phyloP scores from a whole-genome alignment of 2,113 vertebrate species.

The Oncorhynchus kisutch region DNA sequence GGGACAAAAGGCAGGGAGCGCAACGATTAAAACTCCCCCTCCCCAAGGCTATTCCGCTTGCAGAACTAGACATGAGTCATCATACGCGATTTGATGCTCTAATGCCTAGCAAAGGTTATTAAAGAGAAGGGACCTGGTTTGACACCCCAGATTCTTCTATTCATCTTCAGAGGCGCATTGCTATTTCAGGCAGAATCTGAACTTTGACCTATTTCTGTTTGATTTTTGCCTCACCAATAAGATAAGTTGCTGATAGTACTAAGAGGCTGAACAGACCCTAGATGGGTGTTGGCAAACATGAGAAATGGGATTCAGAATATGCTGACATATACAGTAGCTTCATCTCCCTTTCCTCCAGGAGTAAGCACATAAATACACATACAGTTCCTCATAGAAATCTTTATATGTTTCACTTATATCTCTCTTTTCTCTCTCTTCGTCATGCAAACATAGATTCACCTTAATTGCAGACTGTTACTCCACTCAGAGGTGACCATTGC shows the following conservation, averaged over 20 bases:
- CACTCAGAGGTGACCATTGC: too few species aligned
- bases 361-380: too few species aligned
- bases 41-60: neutral
- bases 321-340: too few species aligned
- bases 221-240: neutral
- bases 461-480: too few species aligned
- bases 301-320: too few species aligned
- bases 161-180: neutral
- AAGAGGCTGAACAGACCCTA: neutral
- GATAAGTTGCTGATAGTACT: too few species aligned
- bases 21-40: neutral
- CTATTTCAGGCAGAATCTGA: neutral
- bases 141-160: neutral
- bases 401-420: too few species aligned
- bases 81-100: conserved; percentile 4
- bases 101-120: conserved; percentile 25
- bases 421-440: too few species aligned
- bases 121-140: neutral
- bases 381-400: too few species aligned
- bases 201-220: neutral
- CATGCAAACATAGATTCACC: too few species aligned
- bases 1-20: neutral
- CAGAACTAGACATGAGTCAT: conserved; percentile 18
- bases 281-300: neutral
- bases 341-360: too few species aligned